phyloP scores from a whole-genome alignment of 2,797 vertebrate species.

The Mormyrops attenuatus region DNA sequence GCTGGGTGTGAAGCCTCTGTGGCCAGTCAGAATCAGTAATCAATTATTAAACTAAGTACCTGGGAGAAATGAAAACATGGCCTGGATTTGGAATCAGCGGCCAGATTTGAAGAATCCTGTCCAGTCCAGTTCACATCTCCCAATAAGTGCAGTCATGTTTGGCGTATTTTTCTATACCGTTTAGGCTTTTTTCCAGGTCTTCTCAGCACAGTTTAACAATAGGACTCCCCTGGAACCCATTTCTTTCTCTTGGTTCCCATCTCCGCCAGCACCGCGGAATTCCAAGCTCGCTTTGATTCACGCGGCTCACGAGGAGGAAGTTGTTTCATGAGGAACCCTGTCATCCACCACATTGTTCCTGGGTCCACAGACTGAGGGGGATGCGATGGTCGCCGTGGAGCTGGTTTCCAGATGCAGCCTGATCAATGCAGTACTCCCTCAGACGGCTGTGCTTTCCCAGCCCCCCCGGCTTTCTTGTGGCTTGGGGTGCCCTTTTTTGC shows the following conservation, averaged over 20 bases:
- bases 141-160: background rate
- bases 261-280: background rate
- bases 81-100: background rate
- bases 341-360: conserved; percentile 16
- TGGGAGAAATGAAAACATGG: background rate
- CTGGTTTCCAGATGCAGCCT: background rate
- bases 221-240: background rate
- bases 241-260: background rate
- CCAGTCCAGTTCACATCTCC: background rate
- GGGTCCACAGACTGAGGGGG: background rate
- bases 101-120: background rate
- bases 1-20: background rate
- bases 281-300: conserved; percentile 12
- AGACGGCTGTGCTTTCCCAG: background rate
- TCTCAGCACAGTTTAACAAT: background rate
- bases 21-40: background rate
- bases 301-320: background rate
- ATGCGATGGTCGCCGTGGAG: background rate
- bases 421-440: conserved; percentile 5
- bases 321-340: background rate
- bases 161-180: background rate
- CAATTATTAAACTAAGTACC: background rate
- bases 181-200: background rate
- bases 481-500: conserved; percentile 1
- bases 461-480: conserved; percentile 20